phyloP scores from a whole-genome alignment of 2,113 vertebrate species.

The Danionella cerebrum region DNA sequence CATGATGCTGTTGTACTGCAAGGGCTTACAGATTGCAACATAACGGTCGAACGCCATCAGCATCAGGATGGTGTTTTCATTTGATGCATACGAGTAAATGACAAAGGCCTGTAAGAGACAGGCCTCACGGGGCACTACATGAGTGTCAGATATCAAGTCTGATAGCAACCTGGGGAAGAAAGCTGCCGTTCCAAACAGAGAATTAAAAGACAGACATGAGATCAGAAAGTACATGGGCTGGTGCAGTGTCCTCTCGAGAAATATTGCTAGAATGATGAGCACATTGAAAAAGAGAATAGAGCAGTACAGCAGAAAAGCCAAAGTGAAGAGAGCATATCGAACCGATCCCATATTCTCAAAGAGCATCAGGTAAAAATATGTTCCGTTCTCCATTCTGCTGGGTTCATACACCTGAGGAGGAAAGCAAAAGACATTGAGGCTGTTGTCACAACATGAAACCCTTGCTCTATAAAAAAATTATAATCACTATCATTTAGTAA shows the following conservation, averaged over 20 bases:
- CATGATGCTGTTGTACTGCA: conserved; percentile 58
- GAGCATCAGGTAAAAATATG: neutral
- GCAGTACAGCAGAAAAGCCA: neutral
- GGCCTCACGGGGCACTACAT: conserved; percentile 48
- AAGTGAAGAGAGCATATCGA: neutral
- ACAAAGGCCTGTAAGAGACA: conserved; percentile 45
- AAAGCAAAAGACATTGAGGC: too few relatives aligned
- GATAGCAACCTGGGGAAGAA: conserved; percentile 59
- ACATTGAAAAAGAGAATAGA: neutral
- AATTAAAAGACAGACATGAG: conserved; percentile 53
- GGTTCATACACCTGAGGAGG: neutral
- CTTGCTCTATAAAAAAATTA: too few relatives aligned
- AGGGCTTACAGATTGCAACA: conserved; percentile 59
- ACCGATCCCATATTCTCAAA: conserved; percentile 3
- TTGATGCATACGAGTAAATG: conserved; percentile 56
- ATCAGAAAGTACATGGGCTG: conserved; percentile 65
- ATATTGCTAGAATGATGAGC: neutral
- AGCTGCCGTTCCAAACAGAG: conserved; percentile 57
- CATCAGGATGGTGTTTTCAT: conserved; percentile 56
- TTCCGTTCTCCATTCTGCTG: neutral
- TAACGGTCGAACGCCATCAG: conserved; percentile 65
- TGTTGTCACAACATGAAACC: too few relatives aligned
- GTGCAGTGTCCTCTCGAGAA: conserved; percentile 12
- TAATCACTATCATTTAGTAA: too few relatives aligned
- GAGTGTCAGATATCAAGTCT: conserved; percentile 46